Evolutionary conservation across 1,140 invertebrate genomes (phyloP), one percentile per base, ranked within the genome.

Genomic region (Tetragonula clypearis): DNA sequence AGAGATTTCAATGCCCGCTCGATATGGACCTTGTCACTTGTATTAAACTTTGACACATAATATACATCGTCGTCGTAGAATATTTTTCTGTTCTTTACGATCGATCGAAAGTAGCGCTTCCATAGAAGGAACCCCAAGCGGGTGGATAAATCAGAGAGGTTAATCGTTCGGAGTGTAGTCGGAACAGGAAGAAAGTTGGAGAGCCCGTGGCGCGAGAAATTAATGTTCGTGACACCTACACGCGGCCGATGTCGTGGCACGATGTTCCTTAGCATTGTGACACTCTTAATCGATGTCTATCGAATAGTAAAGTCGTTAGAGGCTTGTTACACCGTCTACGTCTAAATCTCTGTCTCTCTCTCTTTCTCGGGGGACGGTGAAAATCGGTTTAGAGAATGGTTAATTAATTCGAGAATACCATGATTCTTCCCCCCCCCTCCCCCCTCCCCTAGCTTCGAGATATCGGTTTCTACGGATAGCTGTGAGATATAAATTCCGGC

Each of bases 271-370:
- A 41, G 66, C 68, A 71, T 79, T 79, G 76, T 79, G 82, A 84
- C 82, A 79, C 77, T 84, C 41, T 79, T 79, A 84, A 84, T 79
- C 82, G 82, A 73, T 84, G 82, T 84, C 77, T 55, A 79, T 79
- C 82, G 77, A 84, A 79, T 79, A 12, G 76, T 79, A 71, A 79
- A 30, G 49, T 84, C 77, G 82, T 84, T 84, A 84, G 82, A 79
- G 26, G 53, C 78, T 75, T 79, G 84, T 81, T 74, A 68, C 62
- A 41, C 58, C 3, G 56, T 73, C 60, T 80, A 85, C 78, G 69
- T 85, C 79, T 85, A 80, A 75, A 80, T 79, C 83, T 74, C 41
- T 23, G 0, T 21, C 6, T 49, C 41, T 49, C 41, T 49, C 8
- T 49, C 41, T 49, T 6, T 8, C 41, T 49, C 6, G 6, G 19